Conservation (phyloP, 2,113 vertebrate species). For the Piaya cayana region DNA sequence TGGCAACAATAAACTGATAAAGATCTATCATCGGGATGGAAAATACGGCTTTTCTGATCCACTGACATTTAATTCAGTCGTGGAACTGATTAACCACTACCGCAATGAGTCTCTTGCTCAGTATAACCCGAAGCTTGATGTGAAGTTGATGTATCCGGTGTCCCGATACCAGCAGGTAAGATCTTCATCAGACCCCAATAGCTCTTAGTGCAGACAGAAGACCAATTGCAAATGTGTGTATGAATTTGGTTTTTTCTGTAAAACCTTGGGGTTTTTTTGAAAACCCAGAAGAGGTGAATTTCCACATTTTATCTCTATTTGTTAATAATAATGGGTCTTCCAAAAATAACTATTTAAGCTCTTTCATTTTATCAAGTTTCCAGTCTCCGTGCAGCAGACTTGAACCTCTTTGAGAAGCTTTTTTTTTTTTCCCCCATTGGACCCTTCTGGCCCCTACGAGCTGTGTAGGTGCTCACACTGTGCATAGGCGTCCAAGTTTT, state of each 20-base stretch:
- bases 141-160: constrained; percentile 90
- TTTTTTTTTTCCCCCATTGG: not conserved
- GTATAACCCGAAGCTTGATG: constrained; percentile 93
- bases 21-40: constrained; percentile 93
- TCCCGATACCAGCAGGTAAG: constrained; percentile 91
- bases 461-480: not conserved
- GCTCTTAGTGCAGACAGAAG: not conserved
- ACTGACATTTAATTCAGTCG: constrained; percentile 91
- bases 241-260: not conserved
- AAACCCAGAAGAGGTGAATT: not conserved
- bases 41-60: constrained; percentile 97
- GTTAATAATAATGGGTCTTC: not conserved
- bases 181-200: not conserved
- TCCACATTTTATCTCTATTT: not conserved
- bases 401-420: not conserved
- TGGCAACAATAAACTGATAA: constrained; percentile 94
- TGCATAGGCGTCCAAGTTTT: not conserved
- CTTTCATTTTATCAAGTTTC: not conserved
- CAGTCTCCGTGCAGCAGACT: not conserved
- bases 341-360: not conserved
- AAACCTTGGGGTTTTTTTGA: not conserved
- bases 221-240: not conserved
- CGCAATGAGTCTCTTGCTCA: constrained; percentile 93
- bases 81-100: constrained; percentile 95
- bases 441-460: not conserved